phyloP scores from a whole-genome alignment of 2,888 invertebrate species.

The Acanthosepion lycidas region DNA sequence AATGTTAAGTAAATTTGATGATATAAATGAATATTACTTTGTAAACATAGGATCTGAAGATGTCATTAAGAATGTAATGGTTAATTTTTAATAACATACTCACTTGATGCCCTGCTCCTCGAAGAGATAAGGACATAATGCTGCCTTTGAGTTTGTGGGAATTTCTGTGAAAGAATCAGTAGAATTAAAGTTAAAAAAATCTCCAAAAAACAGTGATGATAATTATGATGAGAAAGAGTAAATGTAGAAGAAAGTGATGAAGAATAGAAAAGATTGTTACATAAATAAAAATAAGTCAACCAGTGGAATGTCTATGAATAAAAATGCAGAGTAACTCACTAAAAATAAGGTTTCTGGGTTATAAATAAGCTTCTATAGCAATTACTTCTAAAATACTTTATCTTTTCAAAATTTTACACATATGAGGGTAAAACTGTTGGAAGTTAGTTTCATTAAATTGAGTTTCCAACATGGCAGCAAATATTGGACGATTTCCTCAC shows the following conservation, averaged over 20 bases:
- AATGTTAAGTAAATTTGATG: background rate
- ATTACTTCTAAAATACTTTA: too few relatives aligned
- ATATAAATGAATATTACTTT: background rate
- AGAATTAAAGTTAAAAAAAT: background rate
- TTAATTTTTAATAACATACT: background rate
- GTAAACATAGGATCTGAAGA: background rate
- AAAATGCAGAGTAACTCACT: too few relatives aligned
- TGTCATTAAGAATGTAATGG: background rate
- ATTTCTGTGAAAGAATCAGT: slow-evolving; percentile 55
- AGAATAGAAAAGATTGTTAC: background rate
- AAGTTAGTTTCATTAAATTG: too few relatives aligned
- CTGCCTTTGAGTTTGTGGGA: slow-evolving; percentile 75
- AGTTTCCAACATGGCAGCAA: too few relatives aligned
- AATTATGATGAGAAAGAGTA: background rate
- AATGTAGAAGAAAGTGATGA: background rate
- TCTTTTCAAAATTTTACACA: too few relatives aligned
- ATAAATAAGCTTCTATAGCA: too few relatives aligned
- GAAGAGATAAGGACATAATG: slow-evolving; percentile 83
- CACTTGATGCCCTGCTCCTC: slow-evolving; percentile 75
- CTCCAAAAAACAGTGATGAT: background rate
- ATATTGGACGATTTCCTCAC: too few relatives aligned
- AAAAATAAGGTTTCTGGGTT: too few relatives aligned
- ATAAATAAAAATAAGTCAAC: too few relatives aligned
- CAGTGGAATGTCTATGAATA: too few relatives aligned
- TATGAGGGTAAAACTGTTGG: too few relatives aligned